phyloP scores from a whole-genome alignment of 2,113 vertebrate genomes.

The Xyliphius kryptos region DNA sequence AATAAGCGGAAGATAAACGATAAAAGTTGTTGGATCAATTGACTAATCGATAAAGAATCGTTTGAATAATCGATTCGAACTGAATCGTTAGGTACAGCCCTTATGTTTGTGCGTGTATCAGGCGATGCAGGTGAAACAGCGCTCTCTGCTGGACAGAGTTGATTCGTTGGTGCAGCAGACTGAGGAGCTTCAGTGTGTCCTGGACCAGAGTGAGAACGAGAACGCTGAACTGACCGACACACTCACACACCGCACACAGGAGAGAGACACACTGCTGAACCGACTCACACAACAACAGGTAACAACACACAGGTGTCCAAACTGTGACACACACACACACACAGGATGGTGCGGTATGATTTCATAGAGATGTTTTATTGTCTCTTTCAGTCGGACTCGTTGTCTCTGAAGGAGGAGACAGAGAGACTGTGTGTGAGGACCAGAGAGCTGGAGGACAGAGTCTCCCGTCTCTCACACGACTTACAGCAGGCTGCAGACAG shows the following conservation, averaged over 20 bases:
- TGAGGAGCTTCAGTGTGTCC: constrained; percentile 65
- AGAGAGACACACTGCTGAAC: constrained; percentile 54
- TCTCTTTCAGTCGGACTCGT: constrained; percentile 61
- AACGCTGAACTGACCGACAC: constrained; percentile 55
- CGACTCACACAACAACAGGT: constrained; percentile 74
- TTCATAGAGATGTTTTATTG: not conserved
- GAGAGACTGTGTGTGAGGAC: constrained; percentile 55
- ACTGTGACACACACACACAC: not conserved
- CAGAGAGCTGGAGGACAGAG: constrained; percentile 49
- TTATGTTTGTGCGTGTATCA: constrained; percentile 43
- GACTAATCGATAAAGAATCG: too few relatives aligned
- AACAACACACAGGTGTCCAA: not conserved
- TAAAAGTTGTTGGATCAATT: too few relatives aligned
- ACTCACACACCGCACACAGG: constrained; percentile 52
- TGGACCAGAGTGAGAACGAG: constrained; percentile 66
- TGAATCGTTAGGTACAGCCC: too few relatives aligned
- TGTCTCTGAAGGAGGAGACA: constrained; percentile 64
- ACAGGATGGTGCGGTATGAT: not conserved
- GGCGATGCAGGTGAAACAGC: constrained; percentile 83
- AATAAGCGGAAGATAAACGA: too few relatives aligned
- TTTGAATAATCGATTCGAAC: too few relatives aligned
- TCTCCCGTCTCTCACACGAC: constrained; percentile 55
- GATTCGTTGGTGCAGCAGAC: constrained; percentile 72
- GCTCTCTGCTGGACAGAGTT: constrained; percentile 70
- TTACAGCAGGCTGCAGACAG: constrained; percentile 60